phyloP scores from a whole-genome alignment of 2,113 vertebrate species.

The Periophthalmus modestus region DNA sequence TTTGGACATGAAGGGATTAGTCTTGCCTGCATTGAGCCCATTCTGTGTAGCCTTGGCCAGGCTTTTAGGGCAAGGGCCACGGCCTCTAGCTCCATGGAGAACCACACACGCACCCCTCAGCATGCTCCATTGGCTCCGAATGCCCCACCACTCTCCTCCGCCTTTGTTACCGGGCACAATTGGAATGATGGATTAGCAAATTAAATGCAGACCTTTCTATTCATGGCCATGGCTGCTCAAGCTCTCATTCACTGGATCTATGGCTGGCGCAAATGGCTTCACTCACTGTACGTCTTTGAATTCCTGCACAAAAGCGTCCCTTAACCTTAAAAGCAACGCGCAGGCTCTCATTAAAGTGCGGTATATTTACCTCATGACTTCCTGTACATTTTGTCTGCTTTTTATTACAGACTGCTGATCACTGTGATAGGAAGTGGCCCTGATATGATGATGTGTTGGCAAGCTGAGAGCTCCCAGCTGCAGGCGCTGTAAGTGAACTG shows the following conservation, averaged over 20 bases:
- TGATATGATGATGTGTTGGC: conserved; percentile 52
- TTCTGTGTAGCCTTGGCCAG: conserved; percentile 52
- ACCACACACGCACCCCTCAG: conserved; percentile 61
- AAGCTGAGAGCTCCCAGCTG: conserved; percentile 36
- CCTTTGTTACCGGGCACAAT: conserved; percentile 65
- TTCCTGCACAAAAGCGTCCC: conserved; percentile 28
- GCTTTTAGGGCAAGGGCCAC: conserved; percentile 67
- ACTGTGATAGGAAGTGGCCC: conserved; percentile 43
- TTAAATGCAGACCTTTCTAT: conserved; percentile 70
- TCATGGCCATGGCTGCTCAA: conserved; percentile 50
- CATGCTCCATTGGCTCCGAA: conserved; percentile 66
- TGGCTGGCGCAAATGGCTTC: conserved; percentile 43
- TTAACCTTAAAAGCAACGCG: conserved; percentile 18
- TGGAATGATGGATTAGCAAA: conserved; percentile 74
- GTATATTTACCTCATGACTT: conserved; percentile 50
- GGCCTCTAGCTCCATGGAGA: conserved; percentile 62
- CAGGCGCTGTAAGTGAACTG: conserved; percentile 43
- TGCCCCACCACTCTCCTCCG: conserved; percentile 60
- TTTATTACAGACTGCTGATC: conserved; percentile 41
- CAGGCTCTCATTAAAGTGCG: conserved; percentile 13
- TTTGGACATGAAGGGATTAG: conserved; percentile 74
- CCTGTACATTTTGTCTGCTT: conserved; percentile 36
- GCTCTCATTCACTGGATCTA: conserved; percentile 55
- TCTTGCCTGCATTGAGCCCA: conserved; percentile 63
- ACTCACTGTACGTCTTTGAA: conserved; percentile 34